Conservation (phyloP, 1,140 invertebrate species). For the Hycleus phaleratus region DNA sequence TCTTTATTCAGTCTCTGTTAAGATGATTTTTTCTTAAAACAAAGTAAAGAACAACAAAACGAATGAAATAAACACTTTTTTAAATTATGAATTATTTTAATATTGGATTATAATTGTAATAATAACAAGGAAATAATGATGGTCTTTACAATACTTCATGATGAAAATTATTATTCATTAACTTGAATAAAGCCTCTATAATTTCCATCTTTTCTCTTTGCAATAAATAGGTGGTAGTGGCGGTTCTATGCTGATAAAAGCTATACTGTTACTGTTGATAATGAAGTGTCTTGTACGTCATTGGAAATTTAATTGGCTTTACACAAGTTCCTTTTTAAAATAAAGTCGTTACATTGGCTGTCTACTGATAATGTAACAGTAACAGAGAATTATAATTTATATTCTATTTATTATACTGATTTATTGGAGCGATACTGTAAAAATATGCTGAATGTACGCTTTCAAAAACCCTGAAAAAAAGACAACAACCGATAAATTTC, state of each 20-base stretch:
- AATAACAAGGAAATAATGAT: too few species aligned
- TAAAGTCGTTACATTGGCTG: slow-evolving; percentile 11
- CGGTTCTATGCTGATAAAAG: slow-evolving; percentile 7
- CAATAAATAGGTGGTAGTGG: too few species aligned
- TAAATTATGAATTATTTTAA: neutral
- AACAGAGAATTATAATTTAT: slow-evolving; percentile 5
- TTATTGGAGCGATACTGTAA: neutral
- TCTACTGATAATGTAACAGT: slow-evolving; percentile 2
- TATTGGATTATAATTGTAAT: too few species aligned
- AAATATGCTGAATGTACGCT: too few species aligned
- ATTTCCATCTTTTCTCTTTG: too few species aligned
- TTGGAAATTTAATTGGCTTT: slow-evolving; percentile 14
- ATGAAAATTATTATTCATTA: too few species aligned
- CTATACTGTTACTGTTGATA: neutral
- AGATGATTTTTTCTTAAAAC: slow-evolving; percentile 4
- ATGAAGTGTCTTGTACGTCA: slow-evolving; percentile 12
- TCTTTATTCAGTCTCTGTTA: slow-evolving; percentile 7
- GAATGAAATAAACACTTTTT: slow-evolving; percentile 21
- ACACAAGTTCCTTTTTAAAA: slow-evolving; percentile 6
- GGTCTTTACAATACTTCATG: too few species aligned
- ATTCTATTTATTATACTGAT: slow-evolving; percentile 10
- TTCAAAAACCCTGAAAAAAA: too few species aligned
- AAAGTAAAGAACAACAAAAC: neutral
- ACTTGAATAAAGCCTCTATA: too few species aligned
- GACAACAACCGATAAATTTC: too few species aligned